Base-by-base conservation (phyloP, 2,113 vertebrate genomes). In the Sialia sialis region DNA sequence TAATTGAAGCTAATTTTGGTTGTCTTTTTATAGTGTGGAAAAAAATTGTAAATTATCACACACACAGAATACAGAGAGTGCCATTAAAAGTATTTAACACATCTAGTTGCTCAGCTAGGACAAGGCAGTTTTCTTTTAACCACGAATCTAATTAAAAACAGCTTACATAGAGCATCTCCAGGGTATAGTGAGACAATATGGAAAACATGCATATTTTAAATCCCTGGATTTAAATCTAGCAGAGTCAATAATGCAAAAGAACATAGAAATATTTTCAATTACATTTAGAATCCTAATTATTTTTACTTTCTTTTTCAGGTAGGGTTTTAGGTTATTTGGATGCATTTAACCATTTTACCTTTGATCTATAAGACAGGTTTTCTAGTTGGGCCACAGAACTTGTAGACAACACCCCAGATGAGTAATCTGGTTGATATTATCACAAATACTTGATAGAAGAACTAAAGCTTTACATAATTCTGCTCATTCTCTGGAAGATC, bases 91-190 rank as follows among this genome's bases (percentile, higher is more conserved):
- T 52, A 86, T 78, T 78, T 48, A 81, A 80, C 38, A 75, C n/a
- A 74, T 84, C 84, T 77, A 81, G 58, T 25, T 81, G 23, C 49
- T 95, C 52, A 69, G 10, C 41, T 78, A 79, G 51, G 30, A 81
- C 43, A 88, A 93, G 12, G 29, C 39, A 75, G 36, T 36, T 48
- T 48, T 70, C 74, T 68, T 78, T 85, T 70, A 80, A 92, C 66
- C 41, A 55, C 17, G 85, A 73, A 91, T 60, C 58, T 75, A 94
- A 94, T 94, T 94, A 95, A 95, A 95, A 88, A 3, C 41, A 95
- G 84, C 52, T 91, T 92, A 89, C 56, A 52, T 0, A 63, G 26
- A 67, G 21, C 0, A 3, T 84, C 84, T 85, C 73, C 41, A 77
- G 84, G 72, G 84, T 91, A 63, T 38, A 39, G 39, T 76, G 60